Percentiles rank a stretch among this genome's conserved stretches.
Evolutionary conservation across 2,113 vertebrate species (phyloP).

Genomic region (Gallinago jamesoni): DNA sequence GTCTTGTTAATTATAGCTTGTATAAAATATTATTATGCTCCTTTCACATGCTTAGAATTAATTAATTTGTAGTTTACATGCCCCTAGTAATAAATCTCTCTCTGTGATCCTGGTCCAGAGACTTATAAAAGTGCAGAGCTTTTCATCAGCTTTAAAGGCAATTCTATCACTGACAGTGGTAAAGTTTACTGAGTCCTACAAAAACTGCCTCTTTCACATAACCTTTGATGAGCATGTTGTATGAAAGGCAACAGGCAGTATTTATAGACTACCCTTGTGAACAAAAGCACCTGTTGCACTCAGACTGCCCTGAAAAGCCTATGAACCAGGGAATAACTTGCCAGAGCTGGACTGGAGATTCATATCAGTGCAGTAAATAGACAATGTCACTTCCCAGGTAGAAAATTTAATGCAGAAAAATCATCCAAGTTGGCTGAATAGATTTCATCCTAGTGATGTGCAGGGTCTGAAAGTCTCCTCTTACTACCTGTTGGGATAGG

Average conservation of each 20-base stretch:
- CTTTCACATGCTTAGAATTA: not conserved
- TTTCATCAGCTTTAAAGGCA: slow-evolving; percentile 3
- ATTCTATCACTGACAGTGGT: not conserved
- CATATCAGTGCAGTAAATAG: not conserved
- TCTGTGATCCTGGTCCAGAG: not conserved
- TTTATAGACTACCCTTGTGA: not conserved
- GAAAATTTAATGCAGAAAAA: not conserved
- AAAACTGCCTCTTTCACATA: not conserved
- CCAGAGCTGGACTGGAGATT: not conserved
- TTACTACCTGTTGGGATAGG: not conserved
- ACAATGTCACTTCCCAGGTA: not conserved
- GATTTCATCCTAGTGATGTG: not conserved
- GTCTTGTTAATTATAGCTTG: not conserved
- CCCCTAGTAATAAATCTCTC: not conserved
- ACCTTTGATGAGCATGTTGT: not conserved
- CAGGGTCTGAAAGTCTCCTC: not conserved
- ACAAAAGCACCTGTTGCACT: not conserved
- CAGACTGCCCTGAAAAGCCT: not conserved
- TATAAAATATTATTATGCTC: slow-evolving; percentile 22
- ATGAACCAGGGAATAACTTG: not conserved
- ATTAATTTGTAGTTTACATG: not conserved
- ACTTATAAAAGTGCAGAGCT: not conserved
- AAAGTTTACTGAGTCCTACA: slow-evolving; percentile 20
- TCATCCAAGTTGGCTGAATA: not conserved
- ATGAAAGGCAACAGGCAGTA: not conserved